These are phyloP conservation scores for Drosophila pachea DNA, from an alignment of 1,140 invertebrate genomes.

Conservation along the genomic window DNA sequence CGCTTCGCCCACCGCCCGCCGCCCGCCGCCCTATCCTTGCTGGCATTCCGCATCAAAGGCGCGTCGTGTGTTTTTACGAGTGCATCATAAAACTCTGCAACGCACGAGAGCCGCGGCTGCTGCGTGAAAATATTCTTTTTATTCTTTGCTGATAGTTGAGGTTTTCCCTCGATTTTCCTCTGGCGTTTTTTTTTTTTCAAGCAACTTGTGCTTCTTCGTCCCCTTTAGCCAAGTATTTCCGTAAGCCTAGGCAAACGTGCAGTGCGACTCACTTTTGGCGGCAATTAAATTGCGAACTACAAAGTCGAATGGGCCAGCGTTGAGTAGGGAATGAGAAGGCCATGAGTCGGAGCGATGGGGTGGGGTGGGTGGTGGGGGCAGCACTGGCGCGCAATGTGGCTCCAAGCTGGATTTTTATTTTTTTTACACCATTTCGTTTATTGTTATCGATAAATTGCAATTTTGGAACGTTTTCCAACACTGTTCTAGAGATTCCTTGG, in stretches of 20 bases:
- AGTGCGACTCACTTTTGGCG: constrained; percentile 11
- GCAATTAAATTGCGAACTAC: constrained; percentile 66
- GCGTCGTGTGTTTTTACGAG: constrained; percentile 69
- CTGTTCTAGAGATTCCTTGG: no score
- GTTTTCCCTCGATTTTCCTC: background rate
- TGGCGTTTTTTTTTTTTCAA: constrained; percentile 3
- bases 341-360: no score
- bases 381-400: no score
- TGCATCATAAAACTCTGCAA: constrained; percentile 68
- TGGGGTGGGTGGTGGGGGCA: no score
- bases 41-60: constrained; percentile 67
- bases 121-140: constrained; percentile 59
- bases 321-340: background rate
- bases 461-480: no score
- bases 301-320: constrained; percentile 53
- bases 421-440: no score
- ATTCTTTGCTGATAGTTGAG: constrained; percentile 14
- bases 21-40: constrained; percentile 39
- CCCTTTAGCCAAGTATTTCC: constrained; percentile 34
- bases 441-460: no score
- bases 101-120: constrained; percentile 41
- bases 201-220: background rate
- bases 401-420: no score
- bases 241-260: constrained; percentile 61
- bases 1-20: constrained; percentile 18